Percentiles rank a stretch among this genome's conserved stretches.
These are phyloP conservation scores for Poeciliopsis turrubarensis DNA, from an alignment of 2,113 vertebrate species.

Conservation along the genomic window DNA sequence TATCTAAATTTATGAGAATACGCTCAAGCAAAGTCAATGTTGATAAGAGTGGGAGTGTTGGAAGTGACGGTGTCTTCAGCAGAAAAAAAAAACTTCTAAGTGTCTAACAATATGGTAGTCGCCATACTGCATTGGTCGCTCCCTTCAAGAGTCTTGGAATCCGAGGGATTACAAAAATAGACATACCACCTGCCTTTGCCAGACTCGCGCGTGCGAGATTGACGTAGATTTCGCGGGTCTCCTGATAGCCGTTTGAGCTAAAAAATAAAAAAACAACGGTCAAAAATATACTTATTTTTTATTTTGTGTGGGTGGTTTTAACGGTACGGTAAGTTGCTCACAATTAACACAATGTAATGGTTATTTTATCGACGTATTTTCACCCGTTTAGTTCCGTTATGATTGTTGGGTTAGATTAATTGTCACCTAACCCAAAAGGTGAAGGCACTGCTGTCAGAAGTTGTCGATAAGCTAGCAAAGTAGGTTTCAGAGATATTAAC, in stretches of 20 bases:
- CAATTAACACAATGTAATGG: accelerated
- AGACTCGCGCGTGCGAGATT: slow-evolving; percentile 6
- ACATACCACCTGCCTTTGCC: neutral
- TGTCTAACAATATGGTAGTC: too few species aligned
- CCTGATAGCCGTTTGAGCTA: neutral
- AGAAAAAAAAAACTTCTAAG: too few species aligned
- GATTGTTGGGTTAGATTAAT: neutral
- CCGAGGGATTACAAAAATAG: neutral
- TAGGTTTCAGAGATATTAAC: too few species aligned
- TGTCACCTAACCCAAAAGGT: neutral
- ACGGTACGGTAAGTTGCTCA: slow-evolving; percentile 22
- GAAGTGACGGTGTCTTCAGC: too few species aligned
- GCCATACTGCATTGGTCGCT: too few species aligned
- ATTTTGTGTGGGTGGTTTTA: neutral
- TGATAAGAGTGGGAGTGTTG: too few species aligned
- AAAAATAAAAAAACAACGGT: neutral
- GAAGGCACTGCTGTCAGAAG: neutral
- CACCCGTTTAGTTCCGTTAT: accelerated
- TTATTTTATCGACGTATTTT: neutral
- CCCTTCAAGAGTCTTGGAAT: too few species aligned
- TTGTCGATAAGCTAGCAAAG: too few species aligned
- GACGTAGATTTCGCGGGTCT: slow-evolving; percentile 30
- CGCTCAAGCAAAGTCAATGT: too few species aligned
- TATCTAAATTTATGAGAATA: too few species aligned
- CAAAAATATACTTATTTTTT: neutral